A percentile compares a stretch with the other conserved stretches of the same genome.
Evolutionary conservation across 2,888 invertebrate genomes (phyloP).

Genomic region (Chesias legatella): DNA sequence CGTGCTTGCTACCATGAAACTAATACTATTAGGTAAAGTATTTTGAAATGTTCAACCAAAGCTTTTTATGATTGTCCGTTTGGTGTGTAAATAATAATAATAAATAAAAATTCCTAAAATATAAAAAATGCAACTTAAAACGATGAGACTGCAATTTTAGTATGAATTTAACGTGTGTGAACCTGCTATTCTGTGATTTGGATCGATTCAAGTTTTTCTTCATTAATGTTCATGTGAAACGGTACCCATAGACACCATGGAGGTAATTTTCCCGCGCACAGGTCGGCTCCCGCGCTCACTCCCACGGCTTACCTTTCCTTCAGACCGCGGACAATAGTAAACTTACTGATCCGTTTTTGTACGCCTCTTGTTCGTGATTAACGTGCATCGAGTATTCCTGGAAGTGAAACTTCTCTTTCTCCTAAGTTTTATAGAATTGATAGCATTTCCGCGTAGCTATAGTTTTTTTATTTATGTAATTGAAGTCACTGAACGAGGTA

Average conservation of each 20-base stretch:
- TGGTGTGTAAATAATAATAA: no score
- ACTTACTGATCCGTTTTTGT: constrained; percentile 62
- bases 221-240: constrained; percentile 49
- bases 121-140: no score
- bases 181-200: constrained; percentile 32
- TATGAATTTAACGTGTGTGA: constrained; percentile 25
- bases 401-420: constrained; percentile 67
- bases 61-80: no score
- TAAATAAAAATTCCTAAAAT: no score
- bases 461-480: no score
- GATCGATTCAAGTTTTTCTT: constrained; percentile 33
- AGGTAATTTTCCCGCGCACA: constrained; percentile 64
- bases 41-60: no score
- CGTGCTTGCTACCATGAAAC: no score
- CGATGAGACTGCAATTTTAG: no score
- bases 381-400: constrained; percentile 60
- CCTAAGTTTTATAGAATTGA: constrained; percentile 53
- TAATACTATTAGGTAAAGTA: no score
- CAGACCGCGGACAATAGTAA: constrained; percentile 62
- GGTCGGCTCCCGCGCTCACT: constrained; percentile 52
- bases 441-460: constrained; percentile 67
- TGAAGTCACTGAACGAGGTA: no score
- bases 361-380: constrained; percentile 60
- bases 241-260: constrained; percentile 23
- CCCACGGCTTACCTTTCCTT: constrained; percentile 70